A percentile compares a stretch with the other conserved stretches of the same genome.
These are phyloP conservation scores for Eurypyga helias DNA, from an alignment of 2,113 vertebrate species.

Conservation along the genomic window DNA sequence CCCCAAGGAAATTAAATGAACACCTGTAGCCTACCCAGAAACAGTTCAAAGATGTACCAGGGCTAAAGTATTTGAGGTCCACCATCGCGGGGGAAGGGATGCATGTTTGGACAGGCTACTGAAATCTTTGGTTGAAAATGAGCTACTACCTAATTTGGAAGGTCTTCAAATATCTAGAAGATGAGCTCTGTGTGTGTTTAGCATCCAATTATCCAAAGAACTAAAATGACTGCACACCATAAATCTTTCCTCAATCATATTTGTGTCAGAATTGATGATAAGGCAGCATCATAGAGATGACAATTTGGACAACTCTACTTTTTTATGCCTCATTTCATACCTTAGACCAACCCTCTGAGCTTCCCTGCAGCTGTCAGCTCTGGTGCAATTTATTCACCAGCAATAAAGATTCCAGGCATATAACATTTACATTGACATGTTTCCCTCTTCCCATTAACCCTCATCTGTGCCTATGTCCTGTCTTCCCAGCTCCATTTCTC, in stretches of 20 bases:
- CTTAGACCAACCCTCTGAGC: not conserved
- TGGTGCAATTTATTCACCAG: constrained; percentile 27
- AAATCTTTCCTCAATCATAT: constrained; percentile 13
- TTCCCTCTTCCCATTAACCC: not conserved
- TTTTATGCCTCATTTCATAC: not conserved
- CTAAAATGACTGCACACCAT: not conserved
- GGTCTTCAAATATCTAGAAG: constrained; percentile 17
- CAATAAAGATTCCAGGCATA: constrained; percentile 36
- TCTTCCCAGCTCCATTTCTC: not conserved
- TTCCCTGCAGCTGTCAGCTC: constrained; percentile 3
- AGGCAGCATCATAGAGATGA: not conserved
- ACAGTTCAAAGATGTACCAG: not conserved
- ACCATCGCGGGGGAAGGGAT: not conserved
- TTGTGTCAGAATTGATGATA: constrained; percentile 31
- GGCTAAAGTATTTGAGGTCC: not conserved
- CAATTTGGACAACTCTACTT: constrained; percentile 10
- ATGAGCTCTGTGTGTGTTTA: not conserved
- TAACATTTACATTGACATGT: not conserved
- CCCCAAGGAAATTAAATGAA: not conserved
- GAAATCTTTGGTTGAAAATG: not conserved
- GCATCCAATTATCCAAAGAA: constrained; percentile 6
- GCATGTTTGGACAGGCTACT: not conserved
- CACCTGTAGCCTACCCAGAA: not conserved
- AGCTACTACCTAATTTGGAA: constrained; percentile 7
- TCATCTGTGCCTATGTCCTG: not conserved